These are phyloP conservation scores for Rhyacophila brunnea DNA, from an alignment of 1,140 invertebrate genomes.

Conservation along the genomic window DNA sequence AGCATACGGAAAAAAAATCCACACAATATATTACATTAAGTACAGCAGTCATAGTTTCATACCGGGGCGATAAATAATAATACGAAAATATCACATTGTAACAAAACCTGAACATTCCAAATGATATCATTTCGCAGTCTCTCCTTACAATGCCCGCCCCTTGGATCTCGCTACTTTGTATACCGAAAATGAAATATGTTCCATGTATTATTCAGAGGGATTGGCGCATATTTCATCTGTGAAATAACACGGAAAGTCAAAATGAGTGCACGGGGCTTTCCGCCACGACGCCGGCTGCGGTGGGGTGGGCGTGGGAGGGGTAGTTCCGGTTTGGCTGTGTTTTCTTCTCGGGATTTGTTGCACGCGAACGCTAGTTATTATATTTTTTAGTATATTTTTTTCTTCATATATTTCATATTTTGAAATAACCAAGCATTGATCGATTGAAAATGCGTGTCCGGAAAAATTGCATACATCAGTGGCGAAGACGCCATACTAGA, in stretches of 20 bases:
- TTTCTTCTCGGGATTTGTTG: too few species aligned
- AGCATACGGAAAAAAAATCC: too few species aligned
- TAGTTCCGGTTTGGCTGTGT: too few species aligned
- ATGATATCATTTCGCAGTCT: not conserved
- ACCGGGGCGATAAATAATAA: not conserved
- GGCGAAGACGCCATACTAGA: too few species aligned
- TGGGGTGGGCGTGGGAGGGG: not conserved
- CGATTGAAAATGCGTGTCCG: too few species aligned
- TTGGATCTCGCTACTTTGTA: conserved; percentile 26
- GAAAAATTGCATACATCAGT: too few species aligned
- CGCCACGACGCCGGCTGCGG: too few species aligned
- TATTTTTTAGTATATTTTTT: too few species aligned
- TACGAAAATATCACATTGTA: not conserved
- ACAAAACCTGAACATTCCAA: too few species aligned
- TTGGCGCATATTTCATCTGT: conserved; percentile 56
- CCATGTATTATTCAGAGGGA: conserved; percentile 58
- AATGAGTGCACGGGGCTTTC: conserved; percentile 29
- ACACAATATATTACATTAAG: not conserved
- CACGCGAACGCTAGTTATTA: too few species aligned
- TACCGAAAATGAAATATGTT: conserved; percentile 47
- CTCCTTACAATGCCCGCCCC: conserved; percentile 5
- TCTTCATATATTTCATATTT: too few species aligned
- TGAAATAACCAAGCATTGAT: too few species aligned
- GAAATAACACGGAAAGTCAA: conserved; percentile 50
- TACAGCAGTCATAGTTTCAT: not conserved